Base-by-base conservation (phyloP, 2,797 vertebrate species). In the Danio albolineatus region DNA sequence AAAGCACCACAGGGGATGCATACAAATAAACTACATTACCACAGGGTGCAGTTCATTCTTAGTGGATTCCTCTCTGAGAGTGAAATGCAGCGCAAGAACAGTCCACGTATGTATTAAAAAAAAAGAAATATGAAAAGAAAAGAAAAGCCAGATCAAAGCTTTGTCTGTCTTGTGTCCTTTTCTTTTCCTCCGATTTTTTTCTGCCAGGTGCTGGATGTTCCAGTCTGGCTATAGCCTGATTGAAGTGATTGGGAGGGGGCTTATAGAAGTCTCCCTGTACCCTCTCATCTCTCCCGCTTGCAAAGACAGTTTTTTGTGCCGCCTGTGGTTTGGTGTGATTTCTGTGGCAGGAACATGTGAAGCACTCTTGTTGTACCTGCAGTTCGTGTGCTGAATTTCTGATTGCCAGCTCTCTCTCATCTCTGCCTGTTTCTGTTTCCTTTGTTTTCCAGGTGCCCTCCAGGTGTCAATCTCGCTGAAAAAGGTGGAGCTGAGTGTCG, bases 401-500 rank as follows among this genome's bases (percentile, higher is more conserved):
- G 17, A 82, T 80, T 74, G 19, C 79, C 56, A 65, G 9, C 36
- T 60, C 48, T 79, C 36, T 79, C 61, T 53, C 71, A 19, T 51
- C 56, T 62, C 10, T 62, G 54, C 60, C 74, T 82, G 16, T 71
- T 13, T 56, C 43, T 9, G 14, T 61, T 62, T 46, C 46, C 28
- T 85, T 4, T 94, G 17, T 90, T 77, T 91, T 91, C 71, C 93
- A 99, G 97, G 95, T 84, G 92, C 96, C 85, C 95, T 98, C 87
- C 98, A 99, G 92, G 97, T 98, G 89, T 96, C 98, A 83, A 99
- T 99, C 93, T 99, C 98, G 69, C 93, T 99, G 88, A 98, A 95
- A 90, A 99, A 98, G 94, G 98, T 98, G 91, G 97, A 99, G 88
- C 93, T 99, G 86, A 99, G 98, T 81, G 97, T 99, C 9, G 97